Conservation (phyloP, 2,888 invertebrate species). For the Rhamnusium bicolor region DNA sequence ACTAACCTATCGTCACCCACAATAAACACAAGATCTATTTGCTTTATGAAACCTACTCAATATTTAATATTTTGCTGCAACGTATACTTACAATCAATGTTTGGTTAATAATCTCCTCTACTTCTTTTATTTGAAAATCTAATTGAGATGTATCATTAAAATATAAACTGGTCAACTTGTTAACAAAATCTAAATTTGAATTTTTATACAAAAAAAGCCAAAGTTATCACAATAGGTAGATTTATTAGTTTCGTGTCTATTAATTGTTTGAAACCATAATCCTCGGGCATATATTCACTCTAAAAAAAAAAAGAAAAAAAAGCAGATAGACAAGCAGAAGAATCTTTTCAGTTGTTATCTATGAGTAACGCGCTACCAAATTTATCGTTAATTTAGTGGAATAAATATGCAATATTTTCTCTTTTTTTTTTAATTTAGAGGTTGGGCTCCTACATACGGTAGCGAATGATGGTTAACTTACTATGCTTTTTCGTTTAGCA, state of each 20-base stretch:
- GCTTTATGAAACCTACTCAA: not conserved
- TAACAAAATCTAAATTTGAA: slow-evolving; percentile 60
- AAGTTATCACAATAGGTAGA: slow-evolving; percentile 62
- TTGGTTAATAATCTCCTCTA: slow-evolving; percentile 62
- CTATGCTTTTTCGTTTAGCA: too few species aligned
- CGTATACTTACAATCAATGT: slow-evolving; percentile 59
- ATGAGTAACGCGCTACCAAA: too few species aligned
- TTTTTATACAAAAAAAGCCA: slow-evolving; percentile 63
- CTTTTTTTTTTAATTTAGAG: too few species aligned
- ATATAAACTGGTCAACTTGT: slow-evolving; percentile 60
- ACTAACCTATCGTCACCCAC: too few species aligned
- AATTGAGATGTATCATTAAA: slow-evolving; percentile 57
- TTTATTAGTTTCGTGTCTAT: slow-evolving; percentile 63
- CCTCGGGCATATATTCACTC: slow-evolving; percentile 65
- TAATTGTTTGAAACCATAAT: slow-evolving; percentile 60
- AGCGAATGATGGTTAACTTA: too few species aligned
- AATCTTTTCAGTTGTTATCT: too few species aligned
- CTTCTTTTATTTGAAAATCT: slow-evolving; percentile 61
- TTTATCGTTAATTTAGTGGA: too few species aligned
- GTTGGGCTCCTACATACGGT: too few species aligned
- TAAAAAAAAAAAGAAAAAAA: slow-evolving; percentile 55
- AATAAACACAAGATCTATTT: too few species aligned
- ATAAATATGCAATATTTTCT: too few species aligned
- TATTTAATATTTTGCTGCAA: not conserved
- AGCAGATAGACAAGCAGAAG: too few species aligned